These are phyloP conservation scores for Euphydryas editha DNA, from an alignment of 2,888 invertebrate species.

Conservation along the genomic window DNA sequence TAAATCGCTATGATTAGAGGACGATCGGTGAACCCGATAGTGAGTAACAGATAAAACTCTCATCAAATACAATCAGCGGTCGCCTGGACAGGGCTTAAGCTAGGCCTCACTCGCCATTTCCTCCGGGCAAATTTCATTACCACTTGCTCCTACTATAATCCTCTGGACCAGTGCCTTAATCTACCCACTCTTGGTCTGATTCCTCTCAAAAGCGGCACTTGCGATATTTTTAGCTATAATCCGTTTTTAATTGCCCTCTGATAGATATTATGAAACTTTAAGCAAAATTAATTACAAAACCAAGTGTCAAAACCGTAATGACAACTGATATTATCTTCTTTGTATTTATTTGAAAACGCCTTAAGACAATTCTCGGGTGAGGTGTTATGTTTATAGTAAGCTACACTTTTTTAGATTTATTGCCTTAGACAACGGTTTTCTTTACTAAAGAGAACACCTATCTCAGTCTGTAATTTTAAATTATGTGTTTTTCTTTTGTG, in stretches of 20 bases:
- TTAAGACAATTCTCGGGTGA: constrained; percentile 46
- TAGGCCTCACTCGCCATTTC: constrained; percentile 75
- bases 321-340: constrained; percentile 71
- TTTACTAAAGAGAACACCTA: neutral
- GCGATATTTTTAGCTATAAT: constrained; percentile 79
- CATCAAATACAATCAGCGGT: constrained; percentile 80
- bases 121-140: constrained; percentile 81
- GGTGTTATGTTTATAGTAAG: constrained; percentile 13
- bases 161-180: constrained; percentile 76
- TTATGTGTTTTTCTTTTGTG: neutral
- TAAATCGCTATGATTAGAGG: constrained; percentile 64
- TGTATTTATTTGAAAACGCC: constrained; percentile 57
- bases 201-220: constrained; percentile 74
- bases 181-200: constrained; percentile 74
- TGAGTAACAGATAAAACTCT: constrained; percentile 78
- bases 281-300: constrained; percentile 74
- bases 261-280: constrained; percentile 71
- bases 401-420: constrained; percentile 10
- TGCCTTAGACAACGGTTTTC: neutral
- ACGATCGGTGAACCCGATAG: constrained; percentile 62
- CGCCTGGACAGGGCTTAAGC: constrained; percentile 77
- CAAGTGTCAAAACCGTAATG: constrained; percentile 68
- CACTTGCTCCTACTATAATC: constrained; percentile 79
- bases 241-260: constrained; percentile 79
- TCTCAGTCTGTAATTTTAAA: neutral